Evolutionary conservation across 2,888 invertebrate genomes (phyloP), one percentile per base, ranked within the genome.

Genomic region (Spialia ferax): DNA sequence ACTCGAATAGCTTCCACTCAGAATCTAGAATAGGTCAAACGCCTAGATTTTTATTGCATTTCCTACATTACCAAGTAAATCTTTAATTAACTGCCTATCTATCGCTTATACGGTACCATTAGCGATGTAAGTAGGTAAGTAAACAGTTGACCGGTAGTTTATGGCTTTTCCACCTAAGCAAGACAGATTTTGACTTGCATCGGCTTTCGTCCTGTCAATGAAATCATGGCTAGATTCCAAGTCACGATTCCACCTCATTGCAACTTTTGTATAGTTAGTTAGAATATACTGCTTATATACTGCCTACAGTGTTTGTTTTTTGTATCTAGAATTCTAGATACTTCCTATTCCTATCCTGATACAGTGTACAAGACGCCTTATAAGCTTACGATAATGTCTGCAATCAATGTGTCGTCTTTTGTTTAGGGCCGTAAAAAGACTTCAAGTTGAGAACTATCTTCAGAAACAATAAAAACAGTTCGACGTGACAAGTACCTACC

Each of bases 101-200:
- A 42, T 42, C 42, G 7, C 15, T 42, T 15, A 18, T 42, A 15
- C 42, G 15, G 42, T 7, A 15, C 42, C 7, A 42, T 8, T 15
- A 7, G 2, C 15, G 1, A 64, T 64, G 64, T 50, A 64, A 57
- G 35, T 64, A 15, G 64, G 56, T 57, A 64, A 64, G 22, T 11
- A 48, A 50, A 56, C 42, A 23, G 35, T 22, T 50, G 57, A 57
- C 57, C 50, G 11, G 29, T 8, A 42, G 13, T 57, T 57, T 22
- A 64, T 50, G 48, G 48, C 22, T 48, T 62, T 35, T 62, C 50
- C 50, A 3, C 56, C 56, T 26, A 64, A 57, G 35, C 32, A 57
- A 48, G 64, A 57, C 23, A 35, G 18, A 50, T 57, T 64, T 50
- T 57, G 57, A 64, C 15, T 64, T 64, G 63, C 45, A 63, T 20